A percentile compares a stretch with the other conserved stretches of the same genome.
Conservation (phyloP, 2,113 vertebrate genomes). For the Copsychus sechellarum region DNA sequence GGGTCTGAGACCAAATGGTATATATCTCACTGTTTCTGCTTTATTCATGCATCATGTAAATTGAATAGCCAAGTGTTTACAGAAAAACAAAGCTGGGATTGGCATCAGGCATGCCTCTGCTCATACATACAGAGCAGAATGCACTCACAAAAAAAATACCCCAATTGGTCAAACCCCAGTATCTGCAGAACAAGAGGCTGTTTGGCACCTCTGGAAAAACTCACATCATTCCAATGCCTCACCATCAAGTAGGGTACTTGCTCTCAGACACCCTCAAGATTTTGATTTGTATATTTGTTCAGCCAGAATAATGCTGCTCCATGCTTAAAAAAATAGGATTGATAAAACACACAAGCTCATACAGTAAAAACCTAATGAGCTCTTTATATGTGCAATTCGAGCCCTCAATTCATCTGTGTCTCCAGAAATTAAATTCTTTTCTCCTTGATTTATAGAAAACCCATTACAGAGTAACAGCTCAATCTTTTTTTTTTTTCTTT, state of each 20-base stretch:
- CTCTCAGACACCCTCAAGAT: not conserved
- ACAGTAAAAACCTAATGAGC: not conserved
- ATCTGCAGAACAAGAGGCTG: not conserved
- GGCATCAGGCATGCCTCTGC: not conserved
- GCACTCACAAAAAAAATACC: not conserved
- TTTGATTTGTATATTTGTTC: not conserved
- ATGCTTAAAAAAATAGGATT: not conserved
- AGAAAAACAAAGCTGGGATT: not conserved
- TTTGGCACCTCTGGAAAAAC: not conserved
- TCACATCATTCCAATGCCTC: not conserved
- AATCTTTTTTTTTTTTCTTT: not conserved
- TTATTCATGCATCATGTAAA: conserved; percentile 14
- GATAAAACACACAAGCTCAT: not conserved
- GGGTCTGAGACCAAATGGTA: not conserved
- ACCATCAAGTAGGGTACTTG: not conserved
- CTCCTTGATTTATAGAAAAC: not conserved
- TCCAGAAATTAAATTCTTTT: not conserved
- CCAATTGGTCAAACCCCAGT: not conserved
- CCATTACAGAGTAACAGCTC: not conserved
- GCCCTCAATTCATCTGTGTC: not conserved
- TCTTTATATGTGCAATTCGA: not conserved
- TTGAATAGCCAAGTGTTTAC: not conserved
- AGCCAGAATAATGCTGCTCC: not conserved
- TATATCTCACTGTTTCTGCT: not conserved
- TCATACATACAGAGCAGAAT: not conserved